Base-by-base conservation (phyloP, 2,797 vertebrate species). In the Linurgus olivaceus region DNA sequence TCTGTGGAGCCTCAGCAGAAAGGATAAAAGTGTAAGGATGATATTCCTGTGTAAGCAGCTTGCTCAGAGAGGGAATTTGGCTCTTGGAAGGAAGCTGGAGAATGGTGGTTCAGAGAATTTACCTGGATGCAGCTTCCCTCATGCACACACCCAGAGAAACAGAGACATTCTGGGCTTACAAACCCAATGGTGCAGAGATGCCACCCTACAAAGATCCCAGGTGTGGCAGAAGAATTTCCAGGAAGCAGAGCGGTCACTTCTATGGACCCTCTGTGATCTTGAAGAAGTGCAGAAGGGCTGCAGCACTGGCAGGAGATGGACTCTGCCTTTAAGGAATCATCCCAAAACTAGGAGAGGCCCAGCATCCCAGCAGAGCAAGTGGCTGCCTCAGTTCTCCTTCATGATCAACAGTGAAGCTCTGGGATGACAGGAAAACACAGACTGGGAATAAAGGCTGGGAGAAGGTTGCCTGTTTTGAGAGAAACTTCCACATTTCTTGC, bases 261-360 rank as follows among this genome's bases (percentile, higher is more conserved):
- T 52, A 21, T 10, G 44, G 33, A 61, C 31, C 6, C 31, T 65
- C 35, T 37, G 11, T 54, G 38, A 26, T 70, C 72, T 57, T 85
- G 17, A 40, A 38, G 18, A 35, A 57, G 48, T 40, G 7, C 9
- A 25, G 40, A 59, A 26, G 37, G 48, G 6, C n/a, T 83, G 55
- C 35, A 72, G 26, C 37, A 54, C 33, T 0, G 0, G 11, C 13
- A 73, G 55, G 25, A 77, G 28, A 28, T 0, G 3, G 15, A 21
- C 3, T 61, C 28, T 83, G 58, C 24, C 6, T 57, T n/a, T 26
- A 67, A 57, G 40, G 42, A 66, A 31, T 37, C 25, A 42, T 59
- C 59, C 26, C n/a, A 38, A 84, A 80, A 63, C 1, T 21, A 4
- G 21, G 78, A 85, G 57, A 23, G 11, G 2, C 10, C 10, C 54